A percentile compares a stretch with the other conserved stretches of the same genome.
Conservation (phyloP, 1,140 invertebrate species). For the Chelonus insularis region DNA sequence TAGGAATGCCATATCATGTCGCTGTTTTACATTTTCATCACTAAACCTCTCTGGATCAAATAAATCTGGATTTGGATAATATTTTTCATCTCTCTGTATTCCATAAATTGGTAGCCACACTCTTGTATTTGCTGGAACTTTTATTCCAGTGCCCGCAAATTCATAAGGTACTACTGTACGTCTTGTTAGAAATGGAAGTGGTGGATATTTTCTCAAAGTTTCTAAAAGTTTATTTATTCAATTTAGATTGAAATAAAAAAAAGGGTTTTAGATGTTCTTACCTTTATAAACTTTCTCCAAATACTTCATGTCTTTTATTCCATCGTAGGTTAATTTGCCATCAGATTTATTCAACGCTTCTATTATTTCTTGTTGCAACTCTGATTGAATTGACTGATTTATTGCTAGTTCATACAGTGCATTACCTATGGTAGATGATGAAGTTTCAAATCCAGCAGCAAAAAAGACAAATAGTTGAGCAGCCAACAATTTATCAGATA, state of each 20-base stretch:
- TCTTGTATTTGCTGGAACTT: constrained; percentile 50
- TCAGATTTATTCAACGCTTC: constrained; percentile 35
- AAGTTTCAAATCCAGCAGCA: constrained; percentile 39
- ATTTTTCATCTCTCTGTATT: constrained; percentile 65
- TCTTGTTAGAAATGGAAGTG: constrained; percentile 56
- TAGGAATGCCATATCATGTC: constrained; percentile 25
- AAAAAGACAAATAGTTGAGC: constrained; percentile 40
- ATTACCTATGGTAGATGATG: constrained; percentile 33
- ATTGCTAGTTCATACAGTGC: constrained; percentile 39
- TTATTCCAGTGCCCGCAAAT: constrained; percentile 51
- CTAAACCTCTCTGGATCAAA: constrained; percentile 63
- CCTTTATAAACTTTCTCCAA: constrained; percentile 35
- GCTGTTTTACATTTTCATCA: background rate
- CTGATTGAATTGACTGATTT: constrained; percentile 33
- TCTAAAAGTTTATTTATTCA: no score
- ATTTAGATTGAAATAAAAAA: background rate
- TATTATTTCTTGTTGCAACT: constrained; percentile 55
- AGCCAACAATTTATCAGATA: constrained; percentile 32
- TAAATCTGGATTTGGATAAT: constrained; percentile 63
- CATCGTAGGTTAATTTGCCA: constrained; percentile 40
- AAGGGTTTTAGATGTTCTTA: no score
- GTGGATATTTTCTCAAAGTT: constrained; percentile 62
- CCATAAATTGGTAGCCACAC: constrained; percentile 56
- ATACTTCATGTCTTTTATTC: constrained; percentile 45
- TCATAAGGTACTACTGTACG: constrained; percentile 49